Conservation (phyloP, 2,888 invertebrate genomes). For the Caenorhabditis japonica region DNA sequence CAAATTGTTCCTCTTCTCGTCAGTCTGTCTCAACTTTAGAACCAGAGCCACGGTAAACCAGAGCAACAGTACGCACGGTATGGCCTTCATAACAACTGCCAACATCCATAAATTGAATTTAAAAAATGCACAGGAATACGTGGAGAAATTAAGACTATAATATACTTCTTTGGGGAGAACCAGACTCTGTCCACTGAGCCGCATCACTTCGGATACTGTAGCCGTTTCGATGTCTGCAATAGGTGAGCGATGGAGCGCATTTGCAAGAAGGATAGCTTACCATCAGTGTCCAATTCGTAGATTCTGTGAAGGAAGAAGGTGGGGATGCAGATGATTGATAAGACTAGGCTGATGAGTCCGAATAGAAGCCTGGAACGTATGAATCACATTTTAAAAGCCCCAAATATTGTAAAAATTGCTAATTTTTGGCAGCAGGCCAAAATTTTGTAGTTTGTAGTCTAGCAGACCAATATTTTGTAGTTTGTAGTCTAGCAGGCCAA, state of each 20-base stretch:
- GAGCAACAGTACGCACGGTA: slow-evolving; percentile 68
- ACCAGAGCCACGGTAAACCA: slow-evolving; percentile 70
- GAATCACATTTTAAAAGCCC: no score
- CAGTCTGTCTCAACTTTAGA: slow-evolving; percentile 65
- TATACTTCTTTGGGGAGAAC: slow-evolving; percentile 12
- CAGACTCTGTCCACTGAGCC: slow-evolving; percentile 40
- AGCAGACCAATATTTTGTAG: no score
- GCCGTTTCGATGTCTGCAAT: slow-evolving; percentile 51
- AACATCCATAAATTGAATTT: slow-evolving; percentile 70
- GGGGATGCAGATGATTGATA: slow-evolving; percentile 64
- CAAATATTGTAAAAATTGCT: no score
- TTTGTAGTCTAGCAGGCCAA: no score
- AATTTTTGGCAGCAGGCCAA: no score
- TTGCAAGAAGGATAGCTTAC: slow-evolving; percentile 15
- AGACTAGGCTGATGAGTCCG: slow-evolving; percentile 50
- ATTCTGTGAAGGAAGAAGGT: slow-evolving; percentile 61
- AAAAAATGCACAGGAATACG: slow-evolving; percentile 66
- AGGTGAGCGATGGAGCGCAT: no score
- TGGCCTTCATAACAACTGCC: slow-evolving; percentile 67
- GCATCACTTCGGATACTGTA: slow-evolving; percentile 46
- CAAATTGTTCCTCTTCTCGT: slow-evolving; percentile 70
- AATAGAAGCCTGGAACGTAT: slow-evolving; percentile 64
- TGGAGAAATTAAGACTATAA: slow-evolving; percentile 56
- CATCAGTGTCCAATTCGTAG: slow-evolving; percentile 28
- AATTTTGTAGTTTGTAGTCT: no score